These are phyloP conservation scores for Amiota mariae DNA, from an alignment of 2,888 invertebrate species.

Conservation along the genomic window DNA sequence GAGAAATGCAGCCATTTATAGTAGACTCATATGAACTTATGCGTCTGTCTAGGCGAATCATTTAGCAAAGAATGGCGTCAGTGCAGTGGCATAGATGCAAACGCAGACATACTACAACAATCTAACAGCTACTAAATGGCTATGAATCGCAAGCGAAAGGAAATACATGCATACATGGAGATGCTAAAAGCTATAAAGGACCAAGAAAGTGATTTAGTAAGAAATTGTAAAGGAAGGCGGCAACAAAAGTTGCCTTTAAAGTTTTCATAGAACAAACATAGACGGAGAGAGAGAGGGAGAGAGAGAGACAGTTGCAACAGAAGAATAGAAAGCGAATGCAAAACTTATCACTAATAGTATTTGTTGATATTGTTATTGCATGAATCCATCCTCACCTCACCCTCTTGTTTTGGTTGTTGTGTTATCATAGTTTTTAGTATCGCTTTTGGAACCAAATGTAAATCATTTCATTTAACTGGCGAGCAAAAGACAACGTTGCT, in stretches of 20 bases:
- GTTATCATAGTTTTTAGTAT: neutral
- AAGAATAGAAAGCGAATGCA: neutral
- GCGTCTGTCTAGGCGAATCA: slow-evolving; percentile 2
- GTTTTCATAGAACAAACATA: slow-evolving; percentile 1
- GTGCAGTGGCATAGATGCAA: neutral
- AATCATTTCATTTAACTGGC: slow-evolving; percentile 43
- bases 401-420: neutral
- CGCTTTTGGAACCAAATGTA: slow-evolving; percentile 39
- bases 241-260: slow-evolving; percentile 25
- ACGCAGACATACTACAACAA: too few species aligned
- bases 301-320: too few species aligned
- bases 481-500: neutral
- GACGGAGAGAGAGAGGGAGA: too few species aligned
- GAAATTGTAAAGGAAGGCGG: neutral
- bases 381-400: neutral
- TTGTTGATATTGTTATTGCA: slow-evolving; percentile 6
- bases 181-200: neutral
- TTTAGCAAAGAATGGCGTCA: slow-evolving; percentile 25
- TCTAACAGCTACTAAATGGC: too few species aligned
- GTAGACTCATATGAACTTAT: neutral
- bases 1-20: neutral
- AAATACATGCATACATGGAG: too few species aligned
- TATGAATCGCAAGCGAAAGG: too few species aligned
- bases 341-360: neutral
- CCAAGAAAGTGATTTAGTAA: neutral